Base-by-base conservation (phyloP, 2,888 invertebrate genomes). In the Epinotia bilunana region DNA sequence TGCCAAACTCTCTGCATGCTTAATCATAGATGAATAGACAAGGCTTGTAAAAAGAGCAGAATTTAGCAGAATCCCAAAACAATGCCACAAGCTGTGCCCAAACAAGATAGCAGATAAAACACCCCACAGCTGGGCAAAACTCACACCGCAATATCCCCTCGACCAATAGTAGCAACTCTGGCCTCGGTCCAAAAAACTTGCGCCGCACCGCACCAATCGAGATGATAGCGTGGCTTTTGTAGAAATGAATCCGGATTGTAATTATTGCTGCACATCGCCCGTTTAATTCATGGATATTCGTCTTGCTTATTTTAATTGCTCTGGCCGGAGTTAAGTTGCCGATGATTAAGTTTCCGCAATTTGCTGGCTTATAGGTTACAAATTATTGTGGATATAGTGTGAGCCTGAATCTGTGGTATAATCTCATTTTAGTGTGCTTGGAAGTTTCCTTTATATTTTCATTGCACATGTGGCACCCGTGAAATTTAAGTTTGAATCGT, bases 301-400 rank as follows among this genome's bases (percentile, higher is more conserved):
- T 74, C 74, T 74, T 71, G 74, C 74, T 74, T 74, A 74, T 74
- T 70, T 64, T 74, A 74, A 74, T 74, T 74, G 70, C 70, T 39
- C 67, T 61, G 64, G 63, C 63, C 49, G 58, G 73, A 57, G 57
- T 46, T 63, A 67, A 61, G 62, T 39, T 1, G 43, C 39, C 39
- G 11, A 46, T 46, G 43, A 63, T 43, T 63, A 1, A 46, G 49
- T 28, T 57, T 43, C 33, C 53, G 57, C 62, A 67, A 67, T 73
- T n/a, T 55, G 65, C 13, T 55, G 53, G 13, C 43, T 4, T 7
- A 3, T 43, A 46, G n/a, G n/a, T 53, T 53, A 53, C 39, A 53
- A n/a, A 53, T n/a, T 53, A n/a, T 53, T 53, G n/a, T 6, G n/a
- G n/a, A 7, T 49, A 5, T 3, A 13, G 16, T 49, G 9, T 39